Evolutionary conservation across 2,797 vertebrate genomes (phyloP).

Genomic region (Coilia nasus): DNA sequence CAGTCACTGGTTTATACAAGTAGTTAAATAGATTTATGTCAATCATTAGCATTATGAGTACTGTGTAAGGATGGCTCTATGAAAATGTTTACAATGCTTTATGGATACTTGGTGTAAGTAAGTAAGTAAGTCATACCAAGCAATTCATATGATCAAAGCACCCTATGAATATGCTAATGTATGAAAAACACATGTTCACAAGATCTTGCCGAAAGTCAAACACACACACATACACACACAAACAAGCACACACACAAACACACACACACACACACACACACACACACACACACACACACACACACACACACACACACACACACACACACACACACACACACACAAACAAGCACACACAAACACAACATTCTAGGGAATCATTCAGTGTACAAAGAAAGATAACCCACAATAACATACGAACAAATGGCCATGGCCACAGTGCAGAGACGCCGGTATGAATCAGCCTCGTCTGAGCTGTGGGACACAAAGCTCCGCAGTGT

Average conservation of each 20-base stretch:
- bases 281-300: constrained; percentile 5
- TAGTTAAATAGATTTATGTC: too few species aligned
- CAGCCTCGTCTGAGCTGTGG: neutral
- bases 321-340: constrained; percentile 5
- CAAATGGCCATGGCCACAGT: constrained; percentile 53
- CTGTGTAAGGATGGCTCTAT: too few species aligned
- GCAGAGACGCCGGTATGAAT: constrained; percentile 34
- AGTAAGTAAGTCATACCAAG: neutral
- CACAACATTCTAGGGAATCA: neutral
- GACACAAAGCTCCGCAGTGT: neutral
- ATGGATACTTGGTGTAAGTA: too few species aligned
- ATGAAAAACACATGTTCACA: neutral
- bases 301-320: neutral
- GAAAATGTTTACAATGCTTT: too few species aligned
- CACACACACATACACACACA: neutral
- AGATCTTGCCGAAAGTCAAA: neutral
- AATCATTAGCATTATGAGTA: too few species aligned
- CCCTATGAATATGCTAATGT: neutral
- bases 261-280: neutral
- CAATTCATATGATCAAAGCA: constrained; percentile 1
- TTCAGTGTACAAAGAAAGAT: neutral
- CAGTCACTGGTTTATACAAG: too few species aligned
- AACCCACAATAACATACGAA: constrained; percentile 44
- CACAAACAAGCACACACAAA: neutral
- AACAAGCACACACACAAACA: neutral